Base-by-base conservation (phyloP, 2,797 vertebrate species). In the Apogon hyalosoma region DNA sequence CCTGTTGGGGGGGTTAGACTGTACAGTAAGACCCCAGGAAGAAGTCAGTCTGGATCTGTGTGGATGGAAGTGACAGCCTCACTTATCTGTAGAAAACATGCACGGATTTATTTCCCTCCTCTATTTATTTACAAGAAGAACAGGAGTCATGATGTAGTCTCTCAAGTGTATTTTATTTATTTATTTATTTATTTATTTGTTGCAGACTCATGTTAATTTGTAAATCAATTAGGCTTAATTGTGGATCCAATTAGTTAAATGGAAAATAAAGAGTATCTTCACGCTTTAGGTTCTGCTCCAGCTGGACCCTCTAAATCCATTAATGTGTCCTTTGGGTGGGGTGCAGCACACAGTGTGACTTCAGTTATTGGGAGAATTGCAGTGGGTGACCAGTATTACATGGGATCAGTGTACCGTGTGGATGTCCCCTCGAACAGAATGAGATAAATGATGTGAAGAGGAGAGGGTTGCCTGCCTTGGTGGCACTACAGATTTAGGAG, bases 311-410 rank as follows among this genome's bases (percentile, higher is more conserved):
- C 3, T 9, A 14, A 10, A 28, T 11, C 39, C 6, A 38, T 60
- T 13, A 39, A 19, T 69, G 69, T 62, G 63, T 60, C 38, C 39
- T 1, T 31, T 48, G 56, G 51, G 56, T 51, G 31, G 48, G 53
- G 39, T 58, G 74, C 53, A 55, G 69, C 45, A 11, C 55, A 41
- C 51, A 64, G 43, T 61, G 60, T 48, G 64, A 31, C 60, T 72
- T 79, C 75, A 80, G 73, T 71, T 80, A 66, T 60, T 61, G 31
- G 65, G 64, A 59, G 64, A 64, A 65, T 77, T 80, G 65, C 62
- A 80, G 55, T 40, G 58, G 74, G 69, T 59, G 73, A 67, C 73
- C 62, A 64, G 41, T 65, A 72, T 69, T 74, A 51, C 61, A 58
- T 46, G 8, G 68, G 45, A 53, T 47, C 60, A 45, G 62, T 62